phyloP scores from a whole-genome alignment of 2,888 invertebrate species.

The Plemyria rubiginata region DNA sequence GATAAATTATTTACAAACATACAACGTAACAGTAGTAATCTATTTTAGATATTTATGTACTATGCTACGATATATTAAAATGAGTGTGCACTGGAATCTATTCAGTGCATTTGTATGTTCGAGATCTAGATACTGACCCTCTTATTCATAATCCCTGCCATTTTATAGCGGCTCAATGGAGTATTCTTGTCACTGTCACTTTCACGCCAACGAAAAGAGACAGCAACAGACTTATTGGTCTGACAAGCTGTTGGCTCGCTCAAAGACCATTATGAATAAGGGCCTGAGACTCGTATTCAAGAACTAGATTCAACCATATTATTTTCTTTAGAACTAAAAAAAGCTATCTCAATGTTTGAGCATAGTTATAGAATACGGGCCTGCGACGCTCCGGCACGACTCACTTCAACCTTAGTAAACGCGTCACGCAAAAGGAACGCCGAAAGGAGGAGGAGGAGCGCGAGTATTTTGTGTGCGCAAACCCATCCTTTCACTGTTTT shows the following conservation, averaged over 20 bases:
- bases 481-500: no score
- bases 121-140: slow-evolving; percentile 24
- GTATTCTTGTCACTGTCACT: no score
- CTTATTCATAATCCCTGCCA: no score
- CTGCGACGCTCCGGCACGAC: background rate
- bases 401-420: slow-evolving; percentile 1
- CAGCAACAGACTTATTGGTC: no score
- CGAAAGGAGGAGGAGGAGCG: no score
- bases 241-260: no score
- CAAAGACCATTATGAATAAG: no score
- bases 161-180: no score
- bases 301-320: background rate
- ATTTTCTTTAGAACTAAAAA: background rate
- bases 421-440: no score
- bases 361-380: background rate
- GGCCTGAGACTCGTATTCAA: background rate
- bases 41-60: slow-evolving; percentile 27
- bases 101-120: slow-evolving; percentile 16
- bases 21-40: slow-evolving; percentile 68
- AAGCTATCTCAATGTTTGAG: background rate
- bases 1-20: slow-evolving; percentile 61
- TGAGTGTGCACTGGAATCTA: slow-evolving; percentile 21
- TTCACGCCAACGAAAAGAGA: no score
- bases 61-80: slow-evolving; percentile 26
- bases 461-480: no score